Conservation (phyloP, 2,888 invertebrate genomes). For the Adelphocoris suturalis region DNA sequence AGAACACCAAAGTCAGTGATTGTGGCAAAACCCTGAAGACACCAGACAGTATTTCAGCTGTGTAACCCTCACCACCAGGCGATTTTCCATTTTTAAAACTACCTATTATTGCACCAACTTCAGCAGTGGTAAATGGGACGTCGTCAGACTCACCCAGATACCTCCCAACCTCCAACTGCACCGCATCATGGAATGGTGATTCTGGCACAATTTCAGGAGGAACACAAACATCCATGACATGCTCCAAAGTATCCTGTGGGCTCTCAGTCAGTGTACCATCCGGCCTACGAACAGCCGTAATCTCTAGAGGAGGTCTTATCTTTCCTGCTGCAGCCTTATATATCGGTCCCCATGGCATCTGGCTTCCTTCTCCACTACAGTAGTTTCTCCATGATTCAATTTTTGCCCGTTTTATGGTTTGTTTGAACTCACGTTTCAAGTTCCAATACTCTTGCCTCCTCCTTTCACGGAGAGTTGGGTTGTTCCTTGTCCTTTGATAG, state of each 20-base stretch:
- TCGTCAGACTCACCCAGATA: not conserved
- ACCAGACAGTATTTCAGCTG: not conserved
- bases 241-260: no score
- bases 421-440: not conserved
- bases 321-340: no score
- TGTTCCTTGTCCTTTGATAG: not conserved
- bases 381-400: not conserved
- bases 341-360: no score
- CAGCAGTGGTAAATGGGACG: not conserved
- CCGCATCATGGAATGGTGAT: not conserved
- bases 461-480: no score
- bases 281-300: slow-evolving; percentile 2
- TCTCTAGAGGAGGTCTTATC: not conserved
- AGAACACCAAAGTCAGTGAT: not conserved
- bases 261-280: slow-evolving; percentile 36
- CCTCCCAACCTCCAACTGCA: not conserved
- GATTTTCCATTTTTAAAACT: not conserved
- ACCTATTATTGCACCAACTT: not conserved
- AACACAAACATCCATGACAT: not conserved
- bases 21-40: not conserved
- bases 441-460: not conserved
- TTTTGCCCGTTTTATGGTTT: not conserved
- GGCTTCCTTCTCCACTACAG: slow-evolving; percentile 30
- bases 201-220: not conserved
- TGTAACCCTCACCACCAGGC: not conserved